Conservation (phyloP, 2,797 vertebrate genomes). For the Pseudochaenichthys georgianus region DNA sequence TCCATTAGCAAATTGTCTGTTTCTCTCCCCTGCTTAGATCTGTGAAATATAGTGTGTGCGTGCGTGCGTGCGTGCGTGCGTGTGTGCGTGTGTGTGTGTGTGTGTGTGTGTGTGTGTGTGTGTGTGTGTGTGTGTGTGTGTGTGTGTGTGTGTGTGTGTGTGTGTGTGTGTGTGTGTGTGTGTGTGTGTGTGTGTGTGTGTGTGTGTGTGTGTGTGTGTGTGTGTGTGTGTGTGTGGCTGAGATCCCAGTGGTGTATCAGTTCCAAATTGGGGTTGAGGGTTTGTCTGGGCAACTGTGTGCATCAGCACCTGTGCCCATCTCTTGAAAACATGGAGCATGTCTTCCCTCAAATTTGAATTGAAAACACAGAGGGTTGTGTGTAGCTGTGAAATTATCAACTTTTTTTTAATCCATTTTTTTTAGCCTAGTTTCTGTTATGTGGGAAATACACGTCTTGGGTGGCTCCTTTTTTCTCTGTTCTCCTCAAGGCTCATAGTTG, state of each 20-base stretch:
- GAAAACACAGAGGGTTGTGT: slow-evolving; percentile 6
- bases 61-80: slow-evolving; percentile 8
- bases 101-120: too few species aligned
- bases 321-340: neutral
- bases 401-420: slow-evolving; percentile 8
- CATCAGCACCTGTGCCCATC: slow-evolving; percentile 22
- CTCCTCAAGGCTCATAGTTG: slow-evolving; percentile 12
- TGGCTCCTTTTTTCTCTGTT: neutral
- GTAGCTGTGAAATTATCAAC: slow-evolving; percentile 21
- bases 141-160: too few species aligned
- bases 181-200: too few species aligned
- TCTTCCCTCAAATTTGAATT: slow-evolving; percentile 17
- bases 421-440: neutral
- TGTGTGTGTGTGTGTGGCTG: slow-evolving; percentile 12
- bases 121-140: too few species aligned
- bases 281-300: slow-evolving; percentile 30
- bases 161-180: too few species aligned
- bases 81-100: neutral
- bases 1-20: slow-evolving; percentile 57
- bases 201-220: neutral
- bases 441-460: neutral
- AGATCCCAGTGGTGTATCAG: slow-evolving; percentile 41
- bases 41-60: slow-evolving; percentile 21
- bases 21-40: slow-evolving; percentile 29
- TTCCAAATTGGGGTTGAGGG: slow-evolving; percentile 19